Base-by-base conservation (phyloP, 1,140 invertebrate species). In the Notospermus geniculatus region DNA sequence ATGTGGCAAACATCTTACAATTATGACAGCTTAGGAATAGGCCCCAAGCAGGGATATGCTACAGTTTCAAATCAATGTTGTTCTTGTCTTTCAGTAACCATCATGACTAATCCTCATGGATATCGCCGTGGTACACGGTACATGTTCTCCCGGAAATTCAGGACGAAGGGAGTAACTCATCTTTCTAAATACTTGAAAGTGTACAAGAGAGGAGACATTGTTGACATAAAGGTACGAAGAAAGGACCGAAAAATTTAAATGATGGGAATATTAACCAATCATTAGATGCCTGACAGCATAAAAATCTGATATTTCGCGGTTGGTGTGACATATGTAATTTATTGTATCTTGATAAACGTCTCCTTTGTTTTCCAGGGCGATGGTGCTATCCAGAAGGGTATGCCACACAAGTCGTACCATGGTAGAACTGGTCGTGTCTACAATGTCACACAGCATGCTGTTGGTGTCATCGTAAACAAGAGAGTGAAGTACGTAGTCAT, bases 391-490 rank as follows among this genome's bases (percentile, higher is more conserved):
- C 97, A 99, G 80, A 99, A 98, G 80, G 97, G 97, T 81, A 97
- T 99, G 94, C 97, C 97, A 28, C 91, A 96, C 85, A 99, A 98
- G 83, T 92, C 88, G 9, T 99, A 99, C 78, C 97, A 99, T 74
- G 97, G 97, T 23, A 97, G 95, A 82, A 99, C 97, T 65, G 97
- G 97, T 13, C 87, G 93, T 69, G 91, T 99, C 0, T 99, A 92
- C 84, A 99, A 99, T 74, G 97, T 99, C 0, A 98, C 96, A 22
- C 89, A 90, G 59, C 95, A 96, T 77, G 96, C 95, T 71, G 86
- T 99, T 59, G 97, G 97, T 75, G 91, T 99, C 19, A 95, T 98
- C 79, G 97, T 99, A n/a, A 99, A 99, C 85, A 99, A 99, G 84
- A 85, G 95, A 72, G 93, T 99, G 4, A 88, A 93, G 71, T 86